Conservation (phyloP, 2,113 vertebrate species). For the Cynocephalus volans region DNA sequence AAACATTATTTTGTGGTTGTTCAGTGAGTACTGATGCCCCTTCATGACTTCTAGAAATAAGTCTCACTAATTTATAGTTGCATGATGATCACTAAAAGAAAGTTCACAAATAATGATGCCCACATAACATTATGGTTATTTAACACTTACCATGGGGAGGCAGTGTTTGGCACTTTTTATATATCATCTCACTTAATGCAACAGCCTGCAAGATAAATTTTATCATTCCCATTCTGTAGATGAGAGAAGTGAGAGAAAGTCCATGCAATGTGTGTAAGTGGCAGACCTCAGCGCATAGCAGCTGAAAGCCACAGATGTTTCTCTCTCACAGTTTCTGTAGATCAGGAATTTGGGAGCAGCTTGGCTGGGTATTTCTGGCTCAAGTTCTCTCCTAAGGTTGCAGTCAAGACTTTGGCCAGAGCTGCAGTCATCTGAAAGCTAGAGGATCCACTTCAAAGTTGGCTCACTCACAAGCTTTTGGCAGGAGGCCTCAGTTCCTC, state of each 20-base stretch:
- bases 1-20: background rate
- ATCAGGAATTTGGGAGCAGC: background rate
- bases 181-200: background rate
- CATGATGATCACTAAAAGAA: background rate
- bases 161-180: background rate
- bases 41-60: slow-evolving; percentile 23
- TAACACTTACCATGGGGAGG: background rate
- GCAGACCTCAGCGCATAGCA: background rate
- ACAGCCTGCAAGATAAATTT: background rate
- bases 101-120: background rate
- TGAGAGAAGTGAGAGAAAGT: background rate
- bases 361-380: background rate
- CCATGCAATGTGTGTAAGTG: background rate
- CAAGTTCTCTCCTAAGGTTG: background rate
- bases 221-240: background rate
- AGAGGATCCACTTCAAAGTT: background rate
- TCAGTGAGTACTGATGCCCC: slow-evolving; percentile 4
- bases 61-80: background rate
- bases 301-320: background rate
- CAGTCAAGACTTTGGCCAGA: background rate
- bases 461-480: background rate
- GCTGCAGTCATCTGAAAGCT: background rate
- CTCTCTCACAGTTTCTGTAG: background rate
- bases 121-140: background rate
- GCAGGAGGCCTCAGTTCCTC: background rate